Evolutionary conservation across 2,113 vertebrate genomes (phyloP).

Genomic region (Plotosus lineatus): DNA sequence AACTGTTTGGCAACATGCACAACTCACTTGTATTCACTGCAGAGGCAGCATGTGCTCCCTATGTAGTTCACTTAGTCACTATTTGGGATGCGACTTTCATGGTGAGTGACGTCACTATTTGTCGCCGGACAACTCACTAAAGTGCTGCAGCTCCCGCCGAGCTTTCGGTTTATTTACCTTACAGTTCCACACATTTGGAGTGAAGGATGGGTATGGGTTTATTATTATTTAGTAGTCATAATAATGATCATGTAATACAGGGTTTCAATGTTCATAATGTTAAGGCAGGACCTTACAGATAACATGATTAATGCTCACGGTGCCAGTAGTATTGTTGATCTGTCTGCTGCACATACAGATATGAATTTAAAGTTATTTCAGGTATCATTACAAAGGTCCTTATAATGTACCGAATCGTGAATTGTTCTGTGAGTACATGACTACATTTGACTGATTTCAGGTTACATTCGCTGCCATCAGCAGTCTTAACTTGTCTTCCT

Average conservation of each 20-base stretch:
- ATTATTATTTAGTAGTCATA: not conserved
- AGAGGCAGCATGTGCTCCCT: not conserved
- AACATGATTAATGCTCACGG: not conserved
- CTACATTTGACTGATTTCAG: too few relatives aligned
- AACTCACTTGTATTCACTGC: not conserved
- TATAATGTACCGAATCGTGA: not conserved
- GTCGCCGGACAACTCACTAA: not conserved
- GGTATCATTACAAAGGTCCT: too few relatives aligned
- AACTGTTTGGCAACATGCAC: not conserved
- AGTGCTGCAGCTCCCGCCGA: not conserved
- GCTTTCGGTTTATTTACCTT: not conserved
- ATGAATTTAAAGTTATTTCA: not conserved
- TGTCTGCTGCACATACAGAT: not conserved
- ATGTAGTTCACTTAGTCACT: not conserved
- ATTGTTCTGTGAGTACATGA: not conserved
- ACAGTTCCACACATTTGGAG: not conserved
- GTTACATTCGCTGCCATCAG: not conserved
- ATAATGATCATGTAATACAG: not conserved
- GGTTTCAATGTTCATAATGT: not conserved
- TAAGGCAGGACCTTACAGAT: not conserved
- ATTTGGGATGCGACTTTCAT: not conserved
- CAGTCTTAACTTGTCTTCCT: not conserved
- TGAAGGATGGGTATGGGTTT: constrained; percentile 24
- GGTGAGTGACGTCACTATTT: not conserved
- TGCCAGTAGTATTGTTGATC: not conserved